Evolutionary conservation across 2,797 vertebrate species (phyloP), one percentile per base, ranked within the genome.

Genomic region (Mormyrops boulengeri): DNA sequence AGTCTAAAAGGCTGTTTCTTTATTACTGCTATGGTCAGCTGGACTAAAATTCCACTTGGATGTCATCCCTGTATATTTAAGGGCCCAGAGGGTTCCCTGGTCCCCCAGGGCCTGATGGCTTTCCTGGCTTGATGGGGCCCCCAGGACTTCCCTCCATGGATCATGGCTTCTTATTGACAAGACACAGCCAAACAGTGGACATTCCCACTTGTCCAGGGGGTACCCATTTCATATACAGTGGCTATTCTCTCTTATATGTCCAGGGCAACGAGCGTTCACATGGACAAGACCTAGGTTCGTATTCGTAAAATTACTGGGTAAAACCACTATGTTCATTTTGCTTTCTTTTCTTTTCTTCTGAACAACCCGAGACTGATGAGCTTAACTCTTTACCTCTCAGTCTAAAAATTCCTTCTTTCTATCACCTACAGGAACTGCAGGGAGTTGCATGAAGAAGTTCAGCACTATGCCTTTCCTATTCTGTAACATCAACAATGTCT

Each of bases 191-290:
- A 92, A 95, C 94, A 0, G 94, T 89, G 26, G 98, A 99, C 0
- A 93, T 98, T 3, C 99, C 99, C 0, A 47, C n/a, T 0, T 99
- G 99, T 92, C 98, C 99, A 0, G 93, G 93, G 0, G 98, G 98
- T 91, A 99, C 98, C 55, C 94, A 94, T 4, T 92, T 95, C 57
- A 97, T 99, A 84, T 99, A 98, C 90, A 96, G 97, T 0, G 99
- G 99, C 7, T 99, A 98, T 93, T 99, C 99, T 4, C 94, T 99
- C 92, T 97, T 99, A 47, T 99, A 99, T 0, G 96, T 99, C 34
- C 98, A 99, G 93, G 99, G 98, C 94, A 99, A 99, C 1, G 98
- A 99, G 90, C 96, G 97, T 52, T 97, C 98, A 14, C 98, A 99
- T 0, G 99, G 99, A 69, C 99, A 99, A 93, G 99, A 99, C 94